Conservation (phyloP, 2,113 vertebrate species). For the Glaucidium brasilianum region DNA sequence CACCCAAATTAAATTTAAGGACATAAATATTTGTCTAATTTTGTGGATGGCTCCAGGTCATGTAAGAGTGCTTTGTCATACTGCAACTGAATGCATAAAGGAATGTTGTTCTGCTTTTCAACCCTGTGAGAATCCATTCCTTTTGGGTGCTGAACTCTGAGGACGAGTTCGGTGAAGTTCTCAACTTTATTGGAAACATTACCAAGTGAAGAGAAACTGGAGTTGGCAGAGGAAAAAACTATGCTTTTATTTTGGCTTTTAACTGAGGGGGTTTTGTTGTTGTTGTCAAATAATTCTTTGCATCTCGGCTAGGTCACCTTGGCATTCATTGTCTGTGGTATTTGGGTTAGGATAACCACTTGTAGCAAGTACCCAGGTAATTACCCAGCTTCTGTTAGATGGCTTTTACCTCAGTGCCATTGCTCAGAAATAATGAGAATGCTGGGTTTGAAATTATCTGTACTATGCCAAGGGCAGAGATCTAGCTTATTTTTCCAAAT, state of each 20-base stretch:
- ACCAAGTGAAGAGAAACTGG: background rate
- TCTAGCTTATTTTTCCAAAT: background rate
- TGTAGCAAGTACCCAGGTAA: background rate
- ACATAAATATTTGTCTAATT: background rate
- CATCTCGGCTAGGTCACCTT: background rate
- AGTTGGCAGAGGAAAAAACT: background rate
- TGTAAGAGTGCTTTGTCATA: background rate
- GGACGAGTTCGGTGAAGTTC: background rate
- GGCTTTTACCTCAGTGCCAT: background rate
- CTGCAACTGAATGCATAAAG: background rate
- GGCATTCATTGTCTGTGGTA: background rate
- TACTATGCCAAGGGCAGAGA: background rate
- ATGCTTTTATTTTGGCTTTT: background rate
- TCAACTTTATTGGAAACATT: background rate
- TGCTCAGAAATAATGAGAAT: background rate
- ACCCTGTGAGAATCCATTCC: background rate
- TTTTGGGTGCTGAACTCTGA: background rate
- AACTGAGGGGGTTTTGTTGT: background rate
- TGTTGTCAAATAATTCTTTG: background rate
- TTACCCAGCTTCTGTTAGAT: background rate
- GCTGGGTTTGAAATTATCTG: background rate
- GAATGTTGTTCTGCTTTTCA: too few species aligned
- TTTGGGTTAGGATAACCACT: background rate
- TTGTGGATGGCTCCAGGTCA: too few species aligned
- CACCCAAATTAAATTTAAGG: background rate